phyloP scores from a whole-genome alignment of 2,113 vertebrate species.

The Nycticebus coucang region DNA sequence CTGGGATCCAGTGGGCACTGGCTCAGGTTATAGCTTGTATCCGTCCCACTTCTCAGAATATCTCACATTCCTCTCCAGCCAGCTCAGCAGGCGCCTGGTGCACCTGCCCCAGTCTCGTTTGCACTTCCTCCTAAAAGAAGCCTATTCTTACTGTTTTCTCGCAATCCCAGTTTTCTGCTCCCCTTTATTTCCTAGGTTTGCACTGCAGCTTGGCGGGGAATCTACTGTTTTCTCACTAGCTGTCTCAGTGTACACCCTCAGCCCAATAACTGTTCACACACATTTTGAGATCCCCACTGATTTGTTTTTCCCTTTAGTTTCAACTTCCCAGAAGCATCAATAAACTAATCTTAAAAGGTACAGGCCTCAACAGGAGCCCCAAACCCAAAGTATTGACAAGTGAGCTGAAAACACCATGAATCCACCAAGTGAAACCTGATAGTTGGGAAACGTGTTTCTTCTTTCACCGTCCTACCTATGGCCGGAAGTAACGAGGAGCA shows the following conservation, averaged over 20 bases:
- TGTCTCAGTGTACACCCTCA: background rate
- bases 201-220: background rate
- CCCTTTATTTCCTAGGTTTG: background rate
- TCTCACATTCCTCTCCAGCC: background rate
- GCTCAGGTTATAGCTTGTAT: too few species aligned
- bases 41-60: background rate
- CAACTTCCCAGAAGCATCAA: conserved; percentile 62
- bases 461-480: background rate
- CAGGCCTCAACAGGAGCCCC: conserved; percentile 26
- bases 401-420: conserved; percentile 40
- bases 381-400: conserved; percentile 44
- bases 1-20: background rate
- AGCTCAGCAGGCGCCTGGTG: background rate
- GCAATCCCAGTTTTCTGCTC: too few species aligned
- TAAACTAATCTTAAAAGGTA: conserved; percentile 60
- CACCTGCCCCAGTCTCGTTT: background rate
- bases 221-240: conserved; percentile 19
- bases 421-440: background rate
- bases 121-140: background rate
- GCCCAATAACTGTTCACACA: conserved; percentile 29
- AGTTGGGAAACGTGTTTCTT: conserved; percentile 10
- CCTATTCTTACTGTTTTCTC: too few species aligned
- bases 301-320: conserved; percentile 64
- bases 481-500: background rate
- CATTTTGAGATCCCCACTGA: conserved; percentile 54